Conservation (phyloP, 2,888 invertebrate genomes). For the Cataglyphis altisquamis region DNA sequence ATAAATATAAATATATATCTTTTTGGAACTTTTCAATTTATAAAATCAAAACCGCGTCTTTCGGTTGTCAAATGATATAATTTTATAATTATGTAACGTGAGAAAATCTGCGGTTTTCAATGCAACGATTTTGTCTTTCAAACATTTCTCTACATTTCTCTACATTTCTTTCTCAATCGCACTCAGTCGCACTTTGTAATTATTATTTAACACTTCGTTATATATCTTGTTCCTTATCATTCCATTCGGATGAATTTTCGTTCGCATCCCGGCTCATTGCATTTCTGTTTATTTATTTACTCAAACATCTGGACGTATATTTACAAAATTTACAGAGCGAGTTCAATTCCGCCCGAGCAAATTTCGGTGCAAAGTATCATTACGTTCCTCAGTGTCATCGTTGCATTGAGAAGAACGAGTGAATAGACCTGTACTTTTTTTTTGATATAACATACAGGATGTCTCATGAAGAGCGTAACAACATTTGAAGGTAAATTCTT, state of each 20-base stretch:
- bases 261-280: constrained; percentile 8
- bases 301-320: constrained; percentile 67
- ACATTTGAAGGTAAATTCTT: too few relatives aligned
- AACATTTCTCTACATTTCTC: not conserved
- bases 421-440: not conserved
- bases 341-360: constrained; percentile 66
- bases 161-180: not conserved
- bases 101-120: not conserved
- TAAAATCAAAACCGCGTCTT: too few relatives aligned
- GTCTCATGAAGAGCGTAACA: not conserved
- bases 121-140: not conserved
- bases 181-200: not conserved
- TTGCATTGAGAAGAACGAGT: not conserved
- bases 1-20: not conserved
- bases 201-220: not conserved
- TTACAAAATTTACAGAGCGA: constrained; percentile 79
- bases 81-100: not conserved
- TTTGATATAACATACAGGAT: not conserved
- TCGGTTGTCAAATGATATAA: not conserved
- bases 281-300: not conserved
- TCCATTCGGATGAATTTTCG: not conserved
- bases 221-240: not conserved
- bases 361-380: not conserved
- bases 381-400: not conserved
- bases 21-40: not conserved